These are phyloP conservation scores for Seriola quinqueradiata DNA, from an alignment of 2,113 vertebrate genomes.

Conservation along the genomic window DNA sequence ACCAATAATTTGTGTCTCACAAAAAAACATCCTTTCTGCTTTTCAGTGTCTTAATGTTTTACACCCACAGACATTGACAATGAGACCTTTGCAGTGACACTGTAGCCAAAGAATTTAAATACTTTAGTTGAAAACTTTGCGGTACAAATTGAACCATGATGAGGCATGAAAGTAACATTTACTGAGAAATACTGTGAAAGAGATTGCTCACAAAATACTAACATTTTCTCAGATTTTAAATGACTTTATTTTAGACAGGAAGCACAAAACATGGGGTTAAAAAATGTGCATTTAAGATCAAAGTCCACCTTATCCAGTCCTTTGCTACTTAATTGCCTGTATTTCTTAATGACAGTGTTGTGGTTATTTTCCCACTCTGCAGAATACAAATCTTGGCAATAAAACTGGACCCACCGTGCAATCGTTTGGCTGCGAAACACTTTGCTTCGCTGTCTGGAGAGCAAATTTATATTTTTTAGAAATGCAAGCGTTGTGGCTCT, in stretches of 20 bases:
- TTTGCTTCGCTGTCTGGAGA: neutral
- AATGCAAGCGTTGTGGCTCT: neutral
- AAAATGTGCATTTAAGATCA: neutral
- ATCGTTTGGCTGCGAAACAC: neutral
- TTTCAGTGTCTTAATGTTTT: neutral
- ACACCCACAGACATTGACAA: neutral
- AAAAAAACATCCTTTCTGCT: neutral
- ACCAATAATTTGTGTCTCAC: neutral
- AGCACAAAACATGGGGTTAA: neutral
- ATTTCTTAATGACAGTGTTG: neutral
- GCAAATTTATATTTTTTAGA: neutral
- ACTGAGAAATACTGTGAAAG: neutral
- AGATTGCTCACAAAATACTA: neutral
- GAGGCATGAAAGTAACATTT: neutral
- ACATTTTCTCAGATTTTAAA: neutral
- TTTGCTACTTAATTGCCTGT: neutral
- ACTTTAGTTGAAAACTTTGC: neutral
- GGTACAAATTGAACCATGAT: neutral
- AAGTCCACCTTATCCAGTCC: neutral
- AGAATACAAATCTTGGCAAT: neutral
- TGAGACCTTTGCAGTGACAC: neutral
- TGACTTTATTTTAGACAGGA: neutral
- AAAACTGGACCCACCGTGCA: neutral
- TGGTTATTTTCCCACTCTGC: neutral
- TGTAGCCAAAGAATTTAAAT: neutral